phyloP scores from a whole-genome alignment of 2,888 invertebrate species.

The Agrotis exclamationis region DNA sequence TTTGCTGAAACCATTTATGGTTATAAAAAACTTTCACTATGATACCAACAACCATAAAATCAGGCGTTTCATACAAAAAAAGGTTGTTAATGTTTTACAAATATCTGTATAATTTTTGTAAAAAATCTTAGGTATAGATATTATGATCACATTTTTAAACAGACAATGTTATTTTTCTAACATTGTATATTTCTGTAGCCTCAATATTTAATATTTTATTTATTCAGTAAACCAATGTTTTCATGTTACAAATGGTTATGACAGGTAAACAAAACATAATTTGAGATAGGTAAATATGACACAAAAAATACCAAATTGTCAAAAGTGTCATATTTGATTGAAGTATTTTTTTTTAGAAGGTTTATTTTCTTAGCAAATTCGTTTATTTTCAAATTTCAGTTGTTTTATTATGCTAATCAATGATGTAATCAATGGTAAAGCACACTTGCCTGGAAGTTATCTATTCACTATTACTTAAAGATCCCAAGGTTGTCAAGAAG shows the following conservation, averaged over 20 bases:
- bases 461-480: no score
- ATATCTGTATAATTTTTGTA: no score
- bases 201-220: conserved; percentile 22
- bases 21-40: no score
- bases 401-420: background rate
- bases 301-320: no score
- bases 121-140: conserved; percentile 10
- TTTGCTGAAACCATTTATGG: no score
- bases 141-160: background rate
- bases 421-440: no score
- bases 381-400: background rate
- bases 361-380: background rate
- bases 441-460: no score
- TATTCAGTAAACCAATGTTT: conserved; percentile 38
- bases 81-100: no score
- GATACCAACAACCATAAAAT: no score
- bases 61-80: no score
- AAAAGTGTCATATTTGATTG: background rate
- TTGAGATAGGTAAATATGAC: background rate
- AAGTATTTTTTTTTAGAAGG: background rate
- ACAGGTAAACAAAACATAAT: conserved; percentile 10
- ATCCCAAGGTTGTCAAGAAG: no score
- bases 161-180: conserved; percentile 7
- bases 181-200: conserved; percentile 3
- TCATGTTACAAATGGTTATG: conserved; percentile 26